Evolutionary conservation across 2,797 vertebrate species (phyloP).

Genomic region (Jordanella pulchra): DNA sequence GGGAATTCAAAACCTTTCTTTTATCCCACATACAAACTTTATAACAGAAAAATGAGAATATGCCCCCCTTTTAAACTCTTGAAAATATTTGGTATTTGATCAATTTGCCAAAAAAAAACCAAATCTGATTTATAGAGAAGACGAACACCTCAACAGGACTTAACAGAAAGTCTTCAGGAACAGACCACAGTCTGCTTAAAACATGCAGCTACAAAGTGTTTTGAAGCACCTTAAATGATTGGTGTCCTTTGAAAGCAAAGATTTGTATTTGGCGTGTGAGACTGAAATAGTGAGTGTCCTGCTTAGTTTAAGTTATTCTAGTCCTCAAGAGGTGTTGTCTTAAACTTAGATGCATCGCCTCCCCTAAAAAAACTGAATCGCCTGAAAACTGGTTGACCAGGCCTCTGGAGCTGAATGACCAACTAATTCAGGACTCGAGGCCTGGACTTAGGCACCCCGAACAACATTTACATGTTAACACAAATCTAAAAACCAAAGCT

Average conservation of each 20-base stretch:
- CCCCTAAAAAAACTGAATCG: neutral
- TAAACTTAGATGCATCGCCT: neutral
- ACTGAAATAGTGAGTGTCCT: neutral
- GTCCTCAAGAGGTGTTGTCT: neutral
- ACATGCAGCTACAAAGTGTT: constrained; percentile 33
- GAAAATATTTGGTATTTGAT: constrained; percentile 12
- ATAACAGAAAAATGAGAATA: neutral
- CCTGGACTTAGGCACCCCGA: neutral
- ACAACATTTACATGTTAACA: constrained; percentile 18
- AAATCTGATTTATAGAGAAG: constrained; percentile 18
- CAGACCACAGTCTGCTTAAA: constrained; percentile 9
- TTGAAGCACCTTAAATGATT: constrained; percentile 13
- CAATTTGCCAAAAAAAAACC: constrained; percentile 8
- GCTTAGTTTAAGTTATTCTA: constrained; percentile 7
- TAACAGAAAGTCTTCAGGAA: constrained; percentile 11
- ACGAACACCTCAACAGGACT: constrained; percentile 25
- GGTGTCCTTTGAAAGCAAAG: constrained; percentile 13
- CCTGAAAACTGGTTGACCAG: neutral
- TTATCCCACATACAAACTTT: constrained; percentile 8
- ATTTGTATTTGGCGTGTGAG: constrained; percentile 14
- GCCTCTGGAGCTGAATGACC: neutral
- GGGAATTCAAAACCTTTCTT: neutral
- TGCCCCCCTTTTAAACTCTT: constrained; percentile 5
- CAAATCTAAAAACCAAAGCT: constrained; percentile 22
- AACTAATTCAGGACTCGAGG: neutral